Evolutionary conservation across 64 coral and sea anemone species (phyloP).

Genomic region (Montipora efflorescens): DNA sequence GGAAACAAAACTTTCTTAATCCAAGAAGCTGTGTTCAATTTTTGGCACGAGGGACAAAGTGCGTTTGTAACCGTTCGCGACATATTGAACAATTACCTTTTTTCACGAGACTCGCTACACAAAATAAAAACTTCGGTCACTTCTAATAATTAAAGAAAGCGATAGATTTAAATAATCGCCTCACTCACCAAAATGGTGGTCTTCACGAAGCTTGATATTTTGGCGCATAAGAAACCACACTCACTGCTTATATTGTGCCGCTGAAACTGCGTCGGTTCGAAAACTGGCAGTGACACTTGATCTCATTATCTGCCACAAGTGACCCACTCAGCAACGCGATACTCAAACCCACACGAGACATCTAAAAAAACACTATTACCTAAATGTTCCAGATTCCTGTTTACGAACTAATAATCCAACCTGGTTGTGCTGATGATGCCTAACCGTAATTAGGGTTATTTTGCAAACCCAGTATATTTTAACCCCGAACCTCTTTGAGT

Average conservation of each 20-base stretch:
- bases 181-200: neutral
- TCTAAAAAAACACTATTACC: neutral
- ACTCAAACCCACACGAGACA: neutral
- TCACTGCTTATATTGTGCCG: neutral
- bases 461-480: no score
- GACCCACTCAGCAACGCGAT: conserved; percentile 20
- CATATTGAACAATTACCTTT: neutral
- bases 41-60: neutral
- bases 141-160: neutral
- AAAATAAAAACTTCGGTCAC: neutral
- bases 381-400: neutral
- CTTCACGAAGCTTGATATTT: neutral
- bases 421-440: no score
- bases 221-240: neutral
- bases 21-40: neutral
- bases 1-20: neutral
- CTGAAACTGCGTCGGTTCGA: neutral
- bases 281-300: conserved; percentile 18
- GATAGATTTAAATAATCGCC: neutral
- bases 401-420: neutral
- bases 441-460: no score
- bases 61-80: neutral
- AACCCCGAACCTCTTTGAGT: no score
- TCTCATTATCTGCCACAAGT: neutral
- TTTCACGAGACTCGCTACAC: neutral